phyloP scores from a whole-genome alignment of 2,797 vertebrate species.

The Falco rusticolus region DNA sequence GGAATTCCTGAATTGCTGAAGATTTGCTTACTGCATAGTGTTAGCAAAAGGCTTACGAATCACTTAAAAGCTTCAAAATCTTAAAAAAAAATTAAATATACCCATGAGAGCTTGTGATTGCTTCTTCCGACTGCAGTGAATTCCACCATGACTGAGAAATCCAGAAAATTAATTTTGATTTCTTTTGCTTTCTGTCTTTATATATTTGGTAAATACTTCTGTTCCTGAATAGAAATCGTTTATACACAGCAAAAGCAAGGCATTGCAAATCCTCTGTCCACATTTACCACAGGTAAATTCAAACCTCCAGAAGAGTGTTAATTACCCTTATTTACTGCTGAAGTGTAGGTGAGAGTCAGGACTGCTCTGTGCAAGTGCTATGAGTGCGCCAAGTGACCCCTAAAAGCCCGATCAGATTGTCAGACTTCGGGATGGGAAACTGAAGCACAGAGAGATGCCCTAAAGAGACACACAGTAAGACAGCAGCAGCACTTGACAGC shows the following conservation, averaged over 20 bases:
- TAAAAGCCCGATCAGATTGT: background rate
- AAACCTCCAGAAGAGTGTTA: background rate
- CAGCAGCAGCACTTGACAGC: background rate
- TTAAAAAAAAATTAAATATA: background rate
- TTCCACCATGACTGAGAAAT: background rate
- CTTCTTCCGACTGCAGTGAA: background rate
- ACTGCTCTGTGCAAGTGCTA: background rate
- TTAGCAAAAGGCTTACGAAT: background rate
- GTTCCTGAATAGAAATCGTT: background rate
- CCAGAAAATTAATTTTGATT: background rate
- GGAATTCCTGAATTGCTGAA: background rate
- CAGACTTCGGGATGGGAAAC: background rate
- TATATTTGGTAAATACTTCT: background rate
- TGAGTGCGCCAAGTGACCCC: background rate
- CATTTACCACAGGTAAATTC: background rate
- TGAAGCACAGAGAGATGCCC: background rate
- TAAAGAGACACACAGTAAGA: background rate
- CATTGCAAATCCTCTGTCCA: background rate
- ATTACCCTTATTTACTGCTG: background rate
- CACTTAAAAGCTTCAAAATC: background rate
- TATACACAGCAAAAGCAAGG: background rate
- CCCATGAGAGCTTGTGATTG: background rate
- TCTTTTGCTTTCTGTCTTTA: background rate
- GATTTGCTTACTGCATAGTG: background rate
- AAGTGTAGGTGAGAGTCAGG: background rate